Evolutionary conservation across 2,797 vertebrate species (phyloP).

Genomic region (Pipistrellus kuhlii): DNA sequence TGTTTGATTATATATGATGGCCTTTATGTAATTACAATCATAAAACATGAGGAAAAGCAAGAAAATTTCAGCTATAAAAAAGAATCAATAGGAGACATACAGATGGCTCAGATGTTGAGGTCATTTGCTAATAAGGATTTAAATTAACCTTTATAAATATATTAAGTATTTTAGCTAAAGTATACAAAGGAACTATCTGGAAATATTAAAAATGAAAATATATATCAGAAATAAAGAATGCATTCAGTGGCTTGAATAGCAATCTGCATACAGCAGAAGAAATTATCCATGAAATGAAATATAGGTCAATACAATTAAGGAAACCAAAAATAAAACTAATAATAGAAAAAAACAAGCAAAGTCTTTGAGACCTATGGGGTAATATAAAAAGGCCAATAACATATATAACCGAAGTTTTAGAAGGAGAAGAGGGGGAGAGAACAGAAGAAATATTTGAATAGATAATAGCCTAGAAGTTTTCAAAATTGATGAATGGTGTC

Average conservation of each 20-base stretch:
- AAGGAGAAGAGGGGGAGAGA: background rate
- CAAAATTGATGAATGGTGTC: background rate
- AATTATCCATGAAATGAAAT: background rate
- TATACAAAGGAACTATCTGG: background rate
- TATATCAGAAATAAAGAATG: background rate
- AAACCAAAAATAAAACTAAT: constrained; percentile 10
- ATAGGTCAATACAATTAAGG: background rate
- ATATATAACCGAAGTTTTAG: background rate
- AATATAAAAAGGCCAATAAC: background rate
- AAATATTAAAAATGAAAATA: constrained; percentile 23
- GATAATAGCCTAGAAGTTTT: background rate
- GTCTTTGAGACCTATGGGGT: background rate
- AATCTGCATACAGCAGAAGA: background rate
- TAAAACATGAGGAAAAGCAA: background rate
- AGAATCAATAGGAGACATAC: background rate
- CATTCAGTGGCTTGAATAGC: background rate
- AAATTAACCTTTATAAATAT: background rate
- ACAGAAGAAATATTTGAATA: background rate
- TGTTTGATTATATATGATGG: background rate
- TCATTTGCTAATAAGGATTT: background rate
- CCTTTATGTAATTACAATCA: constrained; percentile 7
- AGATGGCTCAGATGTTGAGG: background rate
- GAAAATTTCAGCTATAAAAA: background rate
- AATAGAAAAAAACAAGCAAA: background rate
- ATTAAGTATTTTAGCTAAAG: constrained; percentile 27